Conservation (phyloP, 2,797 vertebrate species). For the Myoxocephalus aenaeus region DNA sequence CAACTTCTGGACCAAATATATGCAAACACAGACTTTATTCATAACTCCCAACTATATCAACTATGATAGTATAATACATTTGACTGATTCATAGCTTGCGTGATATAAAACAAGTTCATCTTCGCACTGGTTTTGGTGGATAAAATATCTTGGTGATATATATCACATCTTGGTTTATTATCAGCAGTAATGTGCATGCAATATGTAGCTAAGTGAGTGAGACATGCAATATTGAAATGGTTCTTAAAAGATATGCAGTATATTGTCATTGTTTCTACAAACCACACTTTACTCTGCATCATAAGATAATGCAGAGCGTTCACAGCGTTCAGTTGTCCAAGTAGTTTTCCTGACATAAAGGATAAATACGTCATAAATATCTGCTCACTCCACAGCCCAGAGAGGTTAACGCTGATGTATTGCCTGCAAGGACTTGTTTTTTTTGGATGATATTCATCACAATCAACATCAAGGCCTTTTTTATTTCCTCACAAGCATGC, state of each 20-base stretch:
- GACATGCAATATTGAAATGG: neutral
- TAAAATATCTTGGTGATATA: too few relatives aligned
- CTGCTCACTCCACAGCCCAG: constrained; percentile 29
- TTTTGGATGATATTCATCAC: constrained; percentile 63
- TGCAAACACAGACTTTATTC: neutral
- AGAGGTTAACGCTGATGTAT: constrained; percentile 62
- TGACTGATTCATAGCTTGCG: neutral
- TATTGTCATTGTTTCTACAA: constrained; percentile 18
- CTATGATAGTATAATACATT: neutral
- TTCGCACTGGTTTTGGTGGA: neutral
- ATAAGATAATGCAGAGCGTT: constrained; percentile 28
- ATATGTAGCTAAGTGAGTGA: constrained; percentile 5
- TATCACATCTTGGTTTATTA: neutral
- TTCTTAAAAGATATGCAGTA: constrained; percentile 16
- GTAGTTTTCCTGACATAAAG: constrained; percentile 20
- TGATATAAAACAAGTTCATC: neutral
- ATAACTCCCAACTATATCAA: neutral
- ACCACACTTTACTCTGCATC: constrained; percentile 12
- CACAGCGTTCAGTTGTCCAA: constrained; percentile 22
- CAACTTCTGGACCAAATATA: neutral
- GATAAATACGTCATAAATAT: constrained; percentile 53
- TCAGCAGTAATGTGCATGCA: neutral
- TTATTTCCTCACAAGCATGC: constrained; percentile 62
- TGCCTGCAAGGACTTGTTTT: constrained; percentile 32
- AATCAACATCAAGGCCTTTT: constrained; percentile 65